Conservation (phyloP, 2,797 vertebrate species). For the Coreius guichenoti region DNA sequence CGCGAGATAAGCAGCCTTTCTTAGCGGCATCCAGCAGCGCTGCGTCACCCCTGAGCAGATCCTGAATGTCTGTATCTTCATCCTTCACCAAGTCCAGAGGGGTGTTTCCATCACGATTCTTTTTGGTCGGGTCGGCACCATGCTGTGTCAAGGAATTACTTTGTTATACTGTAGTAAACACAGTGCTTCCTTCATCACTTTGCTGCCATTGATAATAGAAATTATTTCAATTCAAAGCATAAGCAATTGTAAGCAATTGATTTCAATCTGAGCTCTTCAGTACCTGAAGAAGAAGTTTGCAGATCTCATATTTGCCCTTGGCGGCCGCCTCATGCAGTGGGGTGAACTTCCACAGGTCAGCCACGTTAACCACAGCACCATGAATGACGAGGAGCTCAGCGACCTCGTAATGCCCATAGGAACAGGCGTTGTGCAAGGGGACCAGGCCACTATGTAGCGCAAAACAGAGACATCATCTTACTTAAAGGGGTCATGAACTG, state of each 20-base stretch:
- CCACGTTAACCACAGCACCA: slow-evolving; percentile 94
- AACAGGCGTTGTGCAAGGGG: slow-evolving; percentile 96
- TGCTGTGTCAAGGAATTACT: slow-evolving; percentile 65
- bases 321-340: slow-evolving; percentile 71
- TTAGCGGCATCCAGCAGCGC: slow-evolving; percentile 94
- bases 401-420: slow-evolving; percentile 96
- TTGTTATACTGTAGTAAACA: neutral
- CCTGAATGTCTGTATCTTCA: slow-evolving; percentile 95
- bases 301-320: slow-evolving; percentile 99
- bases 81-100: slow-evolving; percentile 96
- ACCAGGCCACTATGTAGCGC: slow-evolving; percentile 85
- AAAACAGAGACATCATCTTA: neutral
- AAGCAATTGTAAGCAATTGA: neutral
- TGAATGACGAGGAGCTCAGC: slow-evolving; percentile 94
- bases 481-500: neutral
- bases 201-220: neutral
- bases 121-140: slow-evolving; percentile 95
- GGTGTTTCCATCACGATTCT: slow-evolving; percentile 95
- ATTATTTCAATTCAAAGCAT: neutral
- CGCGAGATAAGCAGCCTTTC: slow-evolving; percentile 92
- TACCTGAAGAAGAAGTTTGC: slow-evolving; percentile 95
- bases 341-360: slow-evolving; percentile 97
- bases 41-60: slow-evolving; percentile 92
- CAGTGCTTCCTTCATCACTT: neutral
- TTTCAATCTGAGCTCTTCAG: neutral